phyloP scores from a whole-genome alignment of 2,888 invertebrate species.

The Leptopterna dolabrata region DNA sequence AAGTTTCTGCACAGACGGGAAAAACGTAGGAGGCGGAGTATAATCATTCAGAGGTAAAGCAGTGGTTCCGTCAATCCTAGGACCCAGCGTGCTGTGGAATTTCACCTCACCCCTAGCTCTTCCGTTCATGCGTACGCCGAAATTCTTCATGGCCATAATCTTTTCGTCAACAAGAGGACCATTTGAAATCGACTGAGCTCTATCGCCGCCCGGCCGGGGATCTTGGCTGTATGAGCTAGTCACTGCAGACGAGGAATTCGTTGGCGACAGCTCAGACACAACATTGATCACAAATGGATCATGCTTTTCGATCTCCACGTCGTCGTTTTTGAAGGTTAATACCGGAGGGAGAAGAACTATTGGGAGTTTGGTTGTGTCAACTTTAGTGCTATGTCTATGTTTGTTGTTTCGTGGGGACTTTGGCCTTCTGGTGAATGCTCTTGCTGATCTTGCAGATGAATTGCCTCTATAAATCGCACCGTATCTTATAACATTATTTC shows the following conservation, averaged over 20 bases:
- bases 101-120: background rate
- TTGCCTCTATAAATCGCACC: slow-evolving; percentile 42
- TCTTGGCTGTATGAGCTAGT: background rate
- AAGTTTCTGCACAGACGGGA: slow-evolving; percentile 6
- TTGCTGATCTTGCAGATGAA: background rate
- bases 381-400: slow-evolving; percentile 61
- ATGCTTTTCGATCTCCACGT: background rate
- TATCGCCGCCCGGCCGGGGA: background rate
- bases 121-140: slow-evolving; percentile 16
- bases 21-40: slow-evolving; percentile 26
- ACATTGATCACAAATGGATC: slow-evolving; percentile 53
- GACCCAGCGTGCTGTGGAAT: background rate
- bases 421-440: slow-evolving; percentile 34
- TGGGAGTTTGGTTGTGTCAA: slow-evolving; percentile 57
- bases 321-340: slow-evolving; percentile 5
- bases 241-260: background rate
- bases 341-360: slow-evolving; percentile 59
- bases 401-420: slow-evolving; percentile 27
- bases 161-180: slow-evolving; percentile 28
- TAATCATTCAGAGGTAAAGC: background rate
- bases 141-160: slow-evolving; percentile 48
- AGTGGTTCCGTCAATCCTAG: background rate
- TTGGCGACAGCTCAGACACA: background rate
- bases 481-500: slow-evolving; percentile 29
- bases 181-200: background rate